Base-by-base conservation (phyloP, 2,888 invertebrate species). In the Myathropa florea region DNA sequence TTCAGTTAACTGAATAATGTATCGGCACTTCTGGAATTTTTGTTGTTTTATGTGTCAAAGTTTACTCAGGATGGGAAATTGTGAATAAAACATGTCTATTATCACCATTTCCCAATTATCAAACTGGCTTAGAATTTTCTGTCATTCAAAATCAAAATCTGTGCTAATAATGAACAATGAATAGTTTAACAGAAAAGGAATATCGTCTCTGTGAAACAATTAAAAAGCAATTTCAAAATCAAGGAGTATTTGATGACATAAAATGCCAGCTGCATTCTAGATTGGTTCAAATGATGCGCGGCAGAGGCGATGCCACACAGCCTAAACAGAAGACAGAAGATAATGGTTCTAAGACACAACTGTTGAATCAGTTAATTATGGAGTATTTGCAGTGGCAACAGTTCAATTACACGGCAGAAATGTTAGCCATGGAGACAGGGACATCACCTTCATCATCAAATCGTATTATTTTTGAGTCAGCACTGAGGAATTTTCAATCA, bases 381-480 rank as follows among this genome's bases (percentile, higher is more conserved):
- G 92, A 92, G 75, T 92, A 92, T 75, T 89, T 92, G 0, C 85
- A 90, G 33, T 92, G 92, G 92, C 91, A 90, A 67, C 90, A 91
- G 46, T 92, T 90, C 57, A 90, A 90, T n/a, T 92, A 92, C 83
- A 89, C 92, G 2, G 88, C 90, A 18, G 91, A 92, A 80, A 92
- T 92, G 83, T 91, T 92, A 61, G 88, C 90, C 0, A 88, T 91
- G 78, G 92, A 92, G 79, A 90, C 90, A n/a, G 91, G 90, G 4
- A 88, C 84, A 7, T 60, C 88, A 18, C 63, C 85, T 53, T 39
- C 68, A 23, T 46, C 71, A 33, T 89, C 90, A 12, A 33, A 88
- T 28, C 90, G 92, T 3, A 82, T 88, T 12, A 79, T 87, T 0
- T 85, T 92, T 0, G 90, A 90, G 30, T 59, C 55, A 0, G 84